Conservation (phyloP, 2,797 vertebrate genomes). For the Eutrigla gurnardus region DNA sequence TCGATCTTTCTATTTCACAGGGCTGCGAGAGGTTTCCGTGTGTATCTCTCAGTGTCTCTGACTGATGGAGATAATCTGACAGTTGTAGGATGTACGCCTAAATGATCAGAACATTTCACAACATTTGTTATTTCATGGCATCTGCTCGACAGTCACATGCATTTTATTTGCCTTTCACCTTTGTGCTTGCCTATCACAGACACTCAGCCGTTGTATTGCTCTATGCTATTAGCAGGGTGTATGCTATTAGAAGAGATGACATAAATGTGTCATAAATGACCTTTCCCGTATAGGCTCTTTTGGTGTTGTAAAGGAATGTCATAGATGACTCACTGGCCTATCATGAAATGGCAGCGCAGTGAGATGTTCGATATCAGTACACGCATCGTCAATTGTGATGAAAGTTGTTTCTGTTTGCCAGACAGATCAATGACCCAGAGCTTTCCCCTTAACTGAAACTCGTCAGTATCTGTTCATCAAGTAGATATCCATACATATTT, state of each 20-base stretch:
- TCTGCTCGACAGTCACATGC: slow-evolving; percentile 3
- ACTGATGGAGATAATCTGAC: slow-evolving; percentile 5
- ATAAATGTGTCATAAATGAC: slow-evolving; percentile 11
- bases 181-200: slow-evolving; percentile 18
- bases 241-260: background rate
- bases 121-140: slow-evolving; percentile 15
- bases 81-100: background rate
- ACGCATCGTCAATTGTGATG: background rate
- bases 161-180: slow-evolving; percentile 28
- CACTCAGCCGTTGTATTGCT: slow-evolving; percentile 18
- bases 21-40: background rate
- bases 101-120: slow-evolving; percentile 15
- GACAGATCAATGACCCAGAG: slow-evolving; percentile 18
- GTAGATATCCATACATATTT: background rate
- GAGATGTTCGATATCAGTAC: slow-evolving; percentile 10
- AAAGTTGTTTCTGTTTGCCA: slow-evolving; percentile 29
- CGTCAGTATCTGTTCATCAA: slow-evolving; percentile 7
- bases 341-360: slow-evolving; percentile 13
- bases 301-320: slow-evolving; percentile 21
- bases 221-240: background rate
- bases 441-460: slow-evolving; percentile 8
- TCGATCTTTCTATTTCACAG: slow-evolving; percentile 17
- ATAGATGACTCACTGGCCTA: slow-evolving; percentile 22
- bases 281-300: background rate
- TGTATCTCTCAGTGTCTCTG: slow-evolving; percentile 4